Evolutionary conservation across 2,888 invertebrate species (phyloP), one percentile per base, ranked within the genome.

Genomic region (Alviniconcha strummeri): DNA sequence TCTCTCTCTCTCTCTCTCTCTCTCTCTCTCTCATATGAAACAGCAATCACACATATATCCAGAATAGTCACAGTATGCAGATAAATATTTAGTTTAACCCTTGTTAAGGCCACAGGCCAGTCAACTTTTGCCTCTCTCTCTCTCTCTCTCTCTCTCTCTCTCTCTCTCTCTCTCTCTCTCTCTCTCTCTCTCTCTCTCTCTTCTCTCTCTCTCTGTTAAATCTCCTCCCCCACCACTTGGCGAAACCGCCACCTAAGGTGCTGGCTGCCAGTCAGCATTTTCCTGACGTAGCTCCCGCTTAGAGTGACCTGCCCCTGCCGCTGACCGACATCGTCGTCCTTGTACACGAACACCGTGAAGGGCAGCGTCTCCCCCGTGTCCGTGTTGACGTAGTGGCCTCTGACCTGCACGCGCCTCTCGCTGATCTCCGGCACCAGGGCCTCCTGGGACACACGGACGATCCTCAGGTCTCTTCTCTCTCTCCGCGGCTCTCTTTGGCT

Each of bases 341-440:
- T 64, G 69, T 76, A 76, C 13, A 82, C 13, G 17, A 82, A 82
- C 5, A 77, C 76, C 7, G 36, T 56, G 69, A 82, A 82, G 11
- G 67, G 77, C 15, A 77, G 77, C n/a, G 15, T 7, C n/a, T 76
- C 17, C 2, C 17, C 77, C 15, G 6, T 15, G n/a, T 1, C 69
- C 13, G 4, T n/a, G 19, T 17, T 36, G 6, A 72, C 15, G 71
- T 69, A 77, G 55, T 76, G 52, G 7, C 82, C 82, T 11, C 52
- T 54, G 55, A 82, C 36, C 13, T 54, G 56, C 54, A 82, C 82
- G 17, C 82, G 76, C n/a, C 56, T n/a, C 19, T 77, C 77, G 77
- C 82, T 82, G 69, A 55, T n/a, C 67, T 82, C 82, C 15, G 77
- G 67, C 5, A 82, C 56, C n/a, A 56, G 55, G 36, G 82, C 82